phyloP scores from a whole-genome alignment of 2,797 vertebrate genomes.

The Luscinia luscinia region DNA sequence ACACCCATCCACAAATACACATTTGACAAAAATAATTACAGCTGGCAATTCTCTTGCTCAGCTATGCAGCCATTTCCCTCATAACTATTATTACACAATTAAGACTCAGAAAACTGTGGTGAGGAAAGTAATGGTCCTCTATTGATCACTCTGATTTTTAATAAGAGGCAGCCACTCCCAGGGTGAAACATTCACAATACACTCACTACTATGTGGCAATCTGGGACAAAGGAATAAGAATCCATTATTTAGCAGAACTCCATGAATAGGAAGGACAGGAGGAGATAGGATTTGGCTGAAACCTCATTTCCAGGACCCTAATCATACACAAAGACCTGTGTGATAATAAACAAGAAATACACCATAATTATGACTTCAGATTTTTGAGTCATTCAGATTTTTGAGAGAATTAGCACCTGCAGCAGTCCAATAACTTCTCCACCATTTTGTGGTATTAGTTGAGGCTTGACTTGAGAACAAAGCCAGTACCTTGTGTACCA shows the following conservation, averaged over 20 bases:
- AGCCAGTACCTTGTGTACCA: neutral
- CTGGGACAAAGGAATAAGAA: neutral
- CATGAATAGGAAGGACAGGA: neutral
- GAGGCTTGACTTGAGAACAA: neutral
- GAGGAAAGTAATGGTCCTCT: neutral
- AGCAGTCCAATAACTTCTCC: neutral
- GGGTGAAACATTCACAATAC: neutral
- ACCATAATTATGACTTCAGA: neutral
- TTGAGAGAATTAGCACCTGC: slow-evolving; percentile 12
- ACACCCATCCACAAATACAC: neutral
- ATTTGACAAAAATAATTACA: slow-evolving; percentile 10
- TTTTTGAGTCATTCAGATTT: neutral
- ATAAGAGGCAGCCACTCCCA: neutral
- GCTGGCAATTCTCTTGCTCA: neutral
- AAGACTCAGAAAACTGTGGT: neutral
- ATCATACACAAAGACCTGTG: neutral
- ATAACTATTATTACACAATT: slow-evolving; percentile 15
- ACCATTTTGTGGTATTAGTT: neutral
- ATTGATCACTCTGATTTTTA: neutral
- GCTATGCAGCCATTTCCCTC: neutral
- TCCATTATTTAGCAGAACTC: neutral
- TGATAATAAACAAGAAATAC: neutral
- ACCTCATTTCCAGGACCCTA: neutral
- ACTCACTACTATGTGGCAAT: neutral
- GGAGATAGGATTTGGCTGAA: neutral